Base-by-base conservation (phyloP, 2,113 vertebrate genomes). In the Condylura cristata region DNA sequence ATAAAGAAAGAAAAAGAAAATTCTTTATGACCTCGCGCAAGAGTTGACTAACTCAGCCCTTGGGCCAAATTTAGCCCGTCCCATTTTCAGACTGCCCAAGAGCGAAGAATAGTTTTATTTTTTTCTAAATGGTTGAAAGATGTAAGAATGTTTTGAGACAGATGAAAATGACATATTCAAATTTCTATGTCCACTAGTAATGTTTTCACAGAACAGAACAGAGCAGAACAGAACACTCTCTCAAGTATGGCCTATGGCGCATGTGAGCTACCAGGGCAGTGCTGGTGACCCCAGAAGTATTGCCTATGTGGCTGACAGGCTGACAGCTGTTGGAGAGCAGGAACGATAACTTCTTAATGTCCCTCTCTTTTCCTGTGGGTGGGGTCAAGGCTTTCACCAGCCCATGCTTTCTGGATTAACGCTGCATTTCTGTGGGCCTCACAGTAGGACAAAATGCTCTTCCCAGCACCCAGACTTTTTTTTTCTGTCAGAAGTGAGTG, bases 71-170 rank as follows among this genome's bases (percentile, higher is more conserved):
- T 24, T 9, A 86, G 24, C n/a, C 58, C 7, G n/a, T 18, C 37
- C 39, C 2, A 5, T 74, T 90, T 86, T 60, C 22, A 51, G 70
- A 48, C 9, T 14, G 11, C 8, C 37, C 34, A 37, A n/a, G 37
- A 58, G 12, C 60, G 83, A 83, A 82, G 65, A 70, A 30, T 61
- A 70, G 26, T 68, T 94, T 89, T 37, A 56, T 10, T n/a, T 72
- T n/a, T 72, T 71, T 63, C 17, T 63, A 89, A 90, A 53, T 66
- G 65, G 71, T 44, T 94, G 60, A 82, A 72, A 74, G 46, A 66
- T 48, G 66, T 28, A 86, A 91, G 30, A 44, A 5, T 26, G 90
- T 90, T 95, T 95, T 95, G 12, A 75, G 51, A 58, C 71, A n/a
- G 9, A 65, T 20, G 3, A 56, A 76, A 60, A 89, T 79, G 32